Evolutionary conservation across 1,140 invertebrate genomes (phyloP), one percentile per base, ranked within the genome.

Genomic region (Drosophila tani): DNA sequence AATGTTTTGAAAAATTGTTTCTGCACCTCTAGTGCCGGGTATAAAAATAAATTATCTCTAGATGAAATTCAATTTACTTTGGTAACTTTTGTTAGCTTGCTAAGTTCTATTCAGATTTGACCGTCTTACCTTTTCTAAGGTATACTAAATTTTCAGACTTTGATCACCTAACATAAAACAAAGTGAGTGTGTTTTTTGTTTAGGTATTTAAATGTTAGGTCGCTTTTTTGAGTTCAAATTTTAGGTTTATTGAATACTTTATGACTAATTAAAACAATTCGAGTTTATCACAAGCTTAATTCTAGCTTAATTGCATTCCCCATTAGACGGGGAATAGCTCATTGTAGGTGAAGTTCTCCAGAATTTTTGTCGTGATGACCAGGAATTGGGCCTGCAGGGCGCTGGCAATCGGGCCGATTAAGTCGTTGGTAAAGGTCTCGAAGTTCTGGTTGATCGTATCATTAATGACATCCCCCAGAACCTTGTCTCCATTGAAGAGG

Each of bases 401-500:
- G 56, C 91, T 94, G 59, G 95, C 95, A 49, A 95, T 93, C 0
- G 94, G 81, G 0, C 94, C 95, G 51, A 94, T 93, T 0, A 96
- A 64, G 71, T 95, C 95, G 43, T 93, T 93, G 5, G 94, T 81
- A 65, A 96, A 95, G 0, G 93, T 69, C 51, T 95, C 93, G 65
- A 95, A 95, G 75, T 96, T 96, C 43, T 93, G 94, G 81, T 96
- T 96, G 41, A 95, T 95, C 0, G 94, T 94, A 9, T 92, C 93
- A 79, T 95, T 95, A 5, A 96, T 93, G 4, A 95, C 93, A 24
- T 94, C 94, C 4, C 94, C 93, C 51, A 95, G 76, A 7, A 93
- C 81, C 76, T 94, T 94, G 59, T 96, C 95, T 12, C 95, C 95
- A 19, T 94, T 94, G 51, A 96, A 96, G 2, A 96, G 91, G 91